These are phyloP conservation scores for Lepidocyrtinus sp. DNA, from an alignment of 2,888 invertebrate genomes.

Conservation along the genomic window DNA sequence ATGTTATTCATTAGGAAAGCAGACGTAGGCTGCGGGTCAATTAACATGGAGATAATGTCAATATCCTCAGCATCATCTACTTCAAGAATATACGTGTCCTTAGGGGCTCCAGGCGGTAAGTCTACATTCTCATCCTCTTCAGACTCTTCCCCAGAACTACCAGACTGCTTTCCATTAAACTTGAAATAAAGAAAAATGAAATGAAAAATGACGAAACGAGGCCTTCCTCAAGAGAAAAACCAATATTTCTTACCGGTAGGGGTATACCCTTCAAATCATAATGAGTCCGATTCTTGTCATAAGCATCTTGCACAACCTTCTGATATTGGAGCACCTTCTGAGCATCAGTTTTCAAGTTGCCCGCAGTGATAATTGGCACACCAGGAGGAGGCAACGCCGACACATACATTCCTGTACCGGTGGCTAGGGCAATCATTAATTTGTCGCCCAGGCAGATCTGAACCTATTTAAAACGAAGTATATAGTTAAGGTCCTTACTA, in stretches of 20 bases:
- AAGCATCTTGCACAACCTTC: slow-evolving; percentile 80
- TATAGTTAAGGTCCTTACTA: not conserved
- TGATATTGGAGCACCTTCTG: slow-evolving; percentile 80
- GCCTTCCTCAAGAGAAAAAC: no score
- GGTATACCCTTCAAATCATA: slow-evolving; percentile 76
- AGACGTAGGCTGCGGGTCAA: slow-evolving; percentile 82
- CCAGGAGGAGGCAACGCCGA: slow-evolving; percentile 84
- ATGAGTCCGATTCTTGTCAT: slow-evolving; percentile 81
- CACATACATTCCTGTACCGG: slow-evolving; percentile 88
- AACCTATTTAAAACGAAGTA: slow-evolving; percentile 73
- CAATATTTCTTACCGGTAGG: slow-evolving; percentile 71
- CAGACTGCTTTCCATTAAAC: slow-evolving; percentile 54
- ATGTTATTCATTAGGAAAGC: slow-evolving; percentile 87
- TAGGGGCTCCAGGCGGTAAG: slow-evolving; percentile 80
- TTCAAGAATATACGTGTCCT: slow-evolving; percentile 86
- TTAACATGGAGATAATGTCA: slow-evolving; percentile 81
- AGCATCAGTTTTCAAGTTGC: slow-evolving; percentile 79
- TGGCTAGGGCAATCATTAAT: slow-evolving; percentile 89
- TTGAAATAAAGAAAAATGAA: not conserved
- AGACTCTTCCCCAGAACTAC: slow-evolving; percentile 78
- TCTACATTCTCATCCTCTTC: slow-evolving; percentile 77
- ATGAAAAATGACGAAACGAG: no score
- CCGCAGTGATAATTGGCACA: slow-evolving; percentile 81
- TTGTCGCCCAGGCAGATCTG: slow-evolving; percentile 89
- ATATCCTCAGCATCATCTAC: slow-evolving; percentile 88